Percentiles rank a stretch among this genome's conserved stretches.
phyloP scores from a whole-genome alignment of 2,797 vertebrate species.

The Melanotaenia nigrans region DNA sequence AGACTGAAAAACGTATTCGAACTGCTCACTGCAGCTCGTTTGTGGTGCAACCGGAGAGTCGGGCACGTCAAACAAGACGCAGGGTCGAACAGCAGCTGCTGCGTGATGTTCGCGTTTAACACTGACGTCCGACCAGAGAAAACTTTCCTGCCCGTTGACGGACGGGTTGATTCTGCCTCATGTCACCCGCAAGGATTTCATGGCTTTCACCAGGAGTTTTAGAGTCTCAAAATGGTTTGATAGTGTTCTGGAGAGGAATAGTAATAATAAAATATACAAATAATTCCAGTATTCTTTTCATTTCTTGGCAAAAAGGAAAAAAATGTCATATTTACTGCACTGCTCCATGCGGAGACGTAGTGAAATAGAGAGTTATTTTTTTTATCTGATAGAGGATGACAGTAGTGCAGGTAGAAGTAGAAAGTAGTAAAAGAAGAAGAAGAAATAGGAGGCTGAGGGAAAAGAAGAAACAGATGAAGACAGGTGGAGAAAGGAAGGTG shows the following conservation, averaged over 20 bases:
- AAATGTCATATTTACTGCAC: slow-evolving; percentile 36
- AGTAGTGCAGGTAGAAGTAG: slow-evolving; percentile 17
- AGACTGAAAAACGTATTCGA: neutral
- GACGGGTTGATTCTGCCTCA: neutral
- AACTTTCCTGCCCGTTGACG: neutral
- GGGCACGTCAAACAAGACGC: slow-evolving; percentile 36
- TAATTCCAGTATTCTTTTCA: slow-evolving; percentile 11
- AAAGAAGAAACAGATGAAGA: slow-evolving; percentile 18
- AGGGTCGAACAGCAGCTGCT: slow-evolving; percentile 26
- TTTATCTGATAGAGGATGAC: slow-evolving; percentile 44
- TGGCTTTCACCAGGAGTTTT: slow-evolving; percentile 62
- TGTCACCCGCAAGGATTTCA: slow-evolving; percentile 33
- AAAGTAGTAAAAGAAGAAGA: slow-evolving; percentile 33
- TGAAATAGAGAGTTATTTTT: slow-evolving; percentile 33
- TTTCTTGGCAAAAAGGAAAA: slow-evolving; percentile 43
- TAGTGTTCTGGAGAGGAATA: slow-evolving; percentile 24
- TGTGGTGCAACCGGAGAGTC: slow-evolving; percentile 22
- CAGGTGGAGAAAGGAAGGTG: slow-evolving; percentile 31
- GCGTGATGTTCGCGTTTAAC: slow-evolving; percentile 10
- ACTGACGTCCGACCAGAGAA: slow-evolving; percentile 29
- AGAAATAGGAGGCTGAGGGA: slow-evolving; percentile 12
- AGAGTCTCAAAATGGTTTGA: slow-evolving; percentile 37
- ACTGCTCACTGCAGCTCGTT: neutral
- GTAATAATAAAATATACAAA: slow-evolving; percentile 25
- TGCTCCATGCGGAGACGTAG: slow-evolving; percentile 36